Base-by-base conservation (phyloP, 2,888 invertebrate genomes). In the Leptinotarsa juncta region DNA sequence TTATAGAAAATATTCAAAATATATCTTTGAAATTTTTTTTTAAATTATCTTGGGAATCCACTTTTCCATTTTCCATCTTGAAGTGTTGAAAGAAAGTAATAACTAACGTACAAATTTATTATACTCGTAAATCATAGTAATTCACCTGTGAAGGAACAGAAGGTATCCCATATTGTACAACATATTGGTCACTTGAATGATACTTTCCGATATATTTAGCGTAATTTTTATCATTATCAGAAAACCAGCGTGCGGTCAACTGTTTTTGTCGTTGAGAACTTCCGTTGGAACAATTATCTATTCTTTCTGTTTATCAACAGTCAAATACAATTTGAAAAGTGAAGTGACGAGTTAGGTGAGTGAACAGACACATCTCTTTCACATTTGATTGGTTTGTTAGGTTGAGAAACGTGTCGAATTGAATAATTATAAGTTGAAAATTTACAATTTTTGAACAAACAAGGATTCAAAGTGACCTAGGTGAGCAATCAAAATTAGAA, bases 261-360 rank as follows among this genome's bases (percentile, higher is more conserved):
- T 62, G 32, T 62, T 62, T 23, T 62, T 42, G 62, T 62, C 62
- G 32, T 62, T 42, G 42, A 15, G n/a, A 60, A 42, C 32, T 32
- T 62, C 62, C 62, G 62, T 42, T 62, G 5, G 32, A 10, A 3
- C n/a, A 7, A 20, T 42, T 32, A 62, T 62, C 26, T 32, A 5
- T 7, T n/a, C 26, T 42, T 62, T 62, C 1, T 60, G 62, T 62
- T 62, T 26, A 26, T 60, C 14, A 60, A n/a, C 10, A 62, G 42
- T 62, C 32, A 62, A n/a, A 26, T 5, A 42, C 12, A 12, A 14
- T 32, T 62, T 42, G 42, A 32, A 26, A 16, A 62, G 62, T 32
- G 32, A 62, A 62, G 62, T 62, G n/a, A 42, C 32, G 3, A 62
- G 42, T 62, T 62, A 62, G 62, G 42, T 62, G 62, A 42, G 62